Conservation (phyloP, 2,113 vertebrate genomes). For the Dicerorhinus sumatrensis region DNA sequence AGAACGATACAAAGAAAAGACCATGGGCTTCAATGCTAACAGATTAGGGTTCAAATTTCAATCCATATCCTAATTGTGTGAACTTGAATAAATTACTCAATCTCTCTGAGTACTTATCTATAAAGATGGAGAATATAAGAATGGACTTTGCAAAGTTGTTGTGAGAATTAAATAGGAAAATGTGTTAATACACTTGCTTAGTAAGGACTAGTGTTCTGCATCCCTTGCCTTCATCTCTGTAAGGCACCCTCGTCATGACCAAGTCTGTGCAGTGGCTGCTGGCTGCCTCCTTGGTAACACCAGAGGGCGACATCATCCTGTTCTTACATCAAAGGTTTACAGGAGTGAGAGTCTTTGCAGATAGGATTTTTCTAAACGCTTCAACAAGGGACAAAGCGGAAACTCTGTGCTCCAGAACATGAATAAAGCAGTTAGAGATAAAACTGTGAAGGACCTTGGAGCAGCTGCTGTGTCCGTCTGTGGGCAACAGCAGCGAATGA, state of each 20-base stretch:
- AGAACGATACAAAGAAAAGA: neutral
- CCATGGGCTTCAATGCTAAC: neutral
- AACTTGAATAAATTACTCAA: neutral
- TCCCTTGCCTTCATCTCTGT: neutral
- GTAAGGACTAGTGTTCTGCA: neutral
- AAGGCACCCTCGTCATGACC: neutral
- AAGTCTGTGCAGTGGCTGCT: neutral
- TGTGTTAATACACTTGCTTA: neutral
- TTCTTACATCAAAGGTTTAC: neutral
- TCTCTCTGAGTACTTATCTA: neutral
- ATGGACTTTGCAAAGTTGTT: neutral
- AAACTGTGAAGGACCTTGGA: neutral
- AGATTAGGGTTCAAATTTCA: neutral
- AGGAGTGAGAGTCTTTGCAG: neutral
- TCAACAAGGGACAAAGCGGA: neutral
- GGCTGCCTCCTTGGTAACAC: slow-evolving; percentile 43
- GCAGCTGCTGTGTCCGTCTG: neutral
- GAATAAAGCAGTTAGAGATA: neutral
- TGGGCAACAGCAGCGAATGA: neutral
- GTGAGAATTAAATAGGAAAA: neutral
- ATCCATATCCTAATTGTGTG: neutral
- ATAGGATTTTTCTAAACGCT: neutral
- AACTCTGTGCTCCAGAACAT: neutral
- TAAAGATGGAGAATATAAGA: neutral
- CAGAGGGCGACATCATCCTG: slow-evolving; percentile 72